Conservation (phyloP, 2,888 invertebrate genomes). For the Laspeyria flexula region DNA sequence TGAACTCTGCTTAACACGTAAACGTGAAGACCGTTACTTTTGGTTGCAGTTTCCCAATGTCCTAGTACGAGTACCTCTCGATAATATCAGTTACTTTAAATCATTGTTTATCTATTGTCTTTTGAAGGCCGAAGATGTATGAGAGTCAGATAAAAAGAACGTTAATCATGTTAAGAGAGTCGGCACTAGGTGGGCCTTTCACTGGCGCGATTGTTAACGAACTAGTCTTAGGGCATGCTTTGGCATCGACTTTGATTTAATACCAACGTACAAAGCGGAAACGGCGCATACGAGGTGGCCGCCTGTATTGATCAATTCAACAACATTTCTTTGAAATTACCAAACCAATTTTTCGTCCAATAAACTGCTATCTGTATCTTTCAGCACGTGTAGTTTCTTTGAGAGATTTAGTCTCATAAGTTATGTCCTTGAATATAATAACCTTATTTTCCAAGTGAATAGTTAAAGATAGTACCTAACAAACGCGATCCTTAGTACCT, state of each 20-base stretch:
- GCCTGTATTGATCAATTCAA: no score
- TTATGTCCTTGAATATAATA: background rate
- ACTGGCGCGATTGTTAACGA: slow-evolving; percentile 45
- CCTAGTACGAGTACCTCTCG: background rate
- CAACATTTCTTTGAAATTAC: no score
- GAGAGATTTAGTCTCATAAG: background rate
- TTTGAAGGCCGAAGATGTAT: slow-evolving; percentile 41
- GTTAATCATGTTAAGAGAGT: slow-evolving; percentile 41
- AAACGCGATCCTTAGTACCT: background rate
- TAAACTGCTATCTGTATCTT: no score
- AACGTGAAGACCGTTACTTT: background rate
- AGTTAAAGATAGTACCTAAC: slow-evolving; percentile 5
- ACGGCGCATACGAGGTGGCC: no score
- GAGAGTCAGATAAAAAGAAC: slow-evolving; percentile 40
- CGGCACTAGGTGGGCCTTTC: slow-evolving; percentile 30
- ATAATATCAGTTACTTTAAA: slow-evolving; percentile 1
- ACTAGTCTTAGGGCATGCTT: slow-evolving; percentile 20
- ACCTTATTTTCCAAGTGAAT: slow-evolving; percentile 9
- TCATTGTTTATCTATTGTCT: slow-evolving; percentile 48
- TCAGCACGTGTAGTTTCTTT: background rate
- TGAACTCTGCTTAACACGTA: slow-evolving; percentile 5
- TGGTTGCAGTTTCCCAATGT: background rate
- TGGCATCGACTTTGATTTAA: slow-evolving; percentile 23
- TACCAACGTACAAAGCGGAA: background rate
- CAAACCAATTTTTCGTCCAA: no score